A percentile compares a stretch with the other conserved stretches of the same genome.
Evolutionary conservation across 2,888 invertebrate genomes (phyloP).

Genomic region (Callyntrura guangdongensis): DNA sequence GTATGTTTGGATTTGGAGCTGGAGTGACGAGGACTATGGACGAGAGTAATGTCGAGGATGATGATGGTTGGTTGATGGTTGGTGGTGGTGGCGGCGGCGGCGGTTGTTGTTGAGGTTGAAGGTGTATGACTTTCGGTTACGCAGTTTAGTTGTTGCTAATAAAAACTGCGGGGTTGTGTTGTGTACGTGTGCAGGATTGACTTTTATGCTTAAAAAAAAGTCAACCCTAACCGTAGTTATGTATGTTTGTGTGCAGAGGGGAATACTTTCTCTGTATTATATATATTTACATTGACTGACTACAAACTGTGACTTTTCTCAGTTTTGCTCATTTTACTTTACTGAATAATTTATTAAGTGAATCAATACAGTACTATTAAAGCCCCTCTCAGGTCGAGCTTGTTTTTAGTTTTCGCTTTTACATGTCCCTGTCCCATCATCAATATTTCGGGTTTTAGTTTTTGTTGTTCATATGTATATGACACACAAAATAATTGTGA

Average conservation of each 20-base stretch:
- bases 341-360: constrained; percentile 63
- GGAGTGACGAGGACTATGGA: neutral
- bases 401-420: constrained; percentile 29
- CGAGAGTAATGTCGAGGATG: too few species aligned
- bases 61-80: neutral
- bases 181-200: too few species aligned
- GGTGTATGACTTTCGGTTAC: constrained; percentile 7
- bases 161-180: neutral
- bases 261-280: neutral
- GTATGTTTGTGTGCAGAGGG: too few species aligned
- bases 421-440: neutral
- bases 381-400: neutral
- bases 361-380: constrained; percentile 44
- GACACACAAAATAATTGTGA: too few species aligned
- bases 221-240: too few species aligned
- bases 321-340: constrained; percentile 55
- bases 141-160: neutral
- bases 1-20: too few species aligned
- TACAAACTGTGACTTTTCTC: neutral
- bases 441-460: neutral
- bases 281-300: neutral
- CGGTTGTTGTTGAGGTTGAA: neutral
- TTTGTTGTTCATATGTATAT: too few species aligned
- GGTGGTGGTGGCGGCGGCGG: neutral
- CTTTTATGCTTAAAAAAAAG: too few species aligned